These are phyloP conservation scores for Bos javanicus DNA, from an alignment of 2,113 vertebrate genomes.

Conservation along the genomic window DNA sequence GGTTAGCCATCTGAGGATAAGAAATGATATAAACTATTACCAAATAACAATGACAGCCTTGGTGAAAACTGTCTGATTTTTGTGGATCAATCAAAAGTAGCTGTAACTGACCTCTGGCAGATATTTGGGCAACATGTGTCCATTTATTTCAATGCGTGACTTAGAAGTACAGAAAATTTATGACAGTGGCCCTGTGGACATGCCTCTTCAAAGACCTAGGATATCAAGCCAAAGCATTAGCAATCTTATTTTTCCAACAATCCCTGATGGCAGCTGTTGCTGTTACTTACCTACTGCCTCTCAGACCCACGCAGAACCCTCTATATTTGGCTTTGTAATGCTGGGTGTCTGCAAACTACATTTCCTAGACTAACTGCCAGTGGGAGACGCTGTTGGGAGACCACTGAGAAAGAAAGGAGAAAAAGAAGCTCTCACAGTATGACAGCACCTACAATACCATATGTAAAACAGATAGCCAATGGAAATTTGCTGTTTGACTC, in stretches of 20 bases:
- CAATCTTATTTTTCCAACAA: not conserved
- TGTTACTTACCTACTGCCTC: not conserved
- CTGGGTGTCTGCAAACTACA: not conserved
- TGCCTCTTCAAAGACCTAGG: not conserved
- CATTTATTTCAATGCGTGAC: not conserved
- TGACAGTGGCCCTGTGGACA: not conserved
- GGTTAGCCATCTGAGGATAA: slow-evolving; percentile 30
- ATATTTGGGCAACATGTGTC: not conserved
- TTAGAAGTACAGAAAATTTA: not conserved
- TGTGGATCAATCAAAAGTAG: not conserved
- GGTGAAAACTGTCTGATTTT: not conserved
- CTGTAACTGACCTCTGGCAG: not conserved
- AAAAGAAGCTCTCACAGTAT: not conserved
- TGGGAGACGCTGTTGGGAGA: not conserved
- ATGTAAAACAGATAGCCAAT: not conserved
- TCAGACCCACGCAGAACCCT: not conserved
- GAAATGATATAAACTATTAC: slow-evolving; percentile 48
- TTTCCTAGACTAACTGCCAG: not conserved
- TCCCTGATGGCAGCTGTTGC: not conserved
- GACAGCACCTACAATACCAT: not conserved
- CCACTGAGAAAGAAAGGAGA: not conserved
- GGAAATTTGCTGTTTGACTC: not conserved
- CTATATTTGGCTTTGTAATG: not conserved
- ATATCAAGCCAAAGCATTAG: not conserved
- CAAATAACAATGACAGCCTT: slow-evolving; percentile 1